Conservation (phyloP, 2,113 vertebrate species). For the Mohoua ochrocephala region DNA sequence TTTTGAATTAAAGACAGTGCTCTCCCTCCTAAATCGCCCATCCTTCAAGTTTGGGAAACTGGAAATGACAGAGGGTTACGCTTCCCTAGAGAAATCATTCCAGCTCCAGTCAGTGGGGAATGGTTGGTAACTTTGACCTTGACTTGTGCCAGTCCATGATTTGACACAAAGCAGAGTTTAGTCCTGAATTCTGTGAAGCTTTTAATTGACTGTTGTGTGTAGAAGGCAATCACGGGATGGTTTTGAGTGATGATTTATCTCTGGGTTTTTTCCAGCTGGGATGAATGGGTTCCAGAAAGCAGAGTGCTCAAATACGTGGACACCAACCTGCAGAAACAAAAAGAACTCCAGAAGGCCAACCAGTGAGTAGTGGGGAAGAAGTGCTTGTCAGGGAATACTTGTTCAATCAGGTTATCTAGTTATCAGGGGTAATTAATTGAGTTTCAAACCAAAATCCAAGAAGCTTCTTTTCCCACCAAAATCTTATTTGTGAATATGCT, state of each 20-base stretch:
- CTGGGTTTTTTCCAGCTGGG: slow-evolving; percentile 81
- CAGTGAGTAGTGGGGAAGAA: slow-evolving; percentile 81
- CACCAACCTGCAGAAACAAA: slow-evolving; percentile 98
- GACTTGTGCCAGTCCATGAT: background rate
- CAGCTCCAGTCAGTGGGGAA: background rate
- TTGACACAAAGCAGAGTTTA: background rate
- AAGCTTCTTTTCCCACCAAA: background rate
- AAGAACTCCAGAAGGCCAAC: slow-evolving; percentile 99
- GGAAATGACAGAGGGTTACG: background rate
- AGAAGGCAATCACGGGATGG: background rate
- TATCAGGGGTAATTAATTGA: background rate
- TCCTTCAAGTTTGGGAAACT: background rate
- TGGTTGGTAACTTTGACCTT: background rate
- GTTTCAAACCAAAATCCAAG: too few species aligned
- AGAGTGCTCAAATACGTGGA: slow-evolving; percentile 99
- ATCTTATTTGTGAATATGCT: background rate
- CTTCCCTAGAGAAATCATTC: background rate
- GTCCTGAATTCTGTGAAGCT: background rate
- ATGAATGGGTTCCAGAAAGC: slow-evolving; percentile 99
- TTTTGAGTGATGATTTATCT: background rate
- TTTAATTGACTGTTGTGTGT: background rate
- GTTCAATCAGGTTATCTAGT: background rate
- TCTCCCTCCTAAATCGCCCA: background rate
- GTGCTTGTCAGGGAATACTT: background rate
- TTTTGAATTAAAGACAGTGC: background rate